Evolutionary conservation across 2,113 vertebrate species (phyloP), one percentile per base, ranked within the genome.

Genomic region (Megaceryle torquata): DNA sequence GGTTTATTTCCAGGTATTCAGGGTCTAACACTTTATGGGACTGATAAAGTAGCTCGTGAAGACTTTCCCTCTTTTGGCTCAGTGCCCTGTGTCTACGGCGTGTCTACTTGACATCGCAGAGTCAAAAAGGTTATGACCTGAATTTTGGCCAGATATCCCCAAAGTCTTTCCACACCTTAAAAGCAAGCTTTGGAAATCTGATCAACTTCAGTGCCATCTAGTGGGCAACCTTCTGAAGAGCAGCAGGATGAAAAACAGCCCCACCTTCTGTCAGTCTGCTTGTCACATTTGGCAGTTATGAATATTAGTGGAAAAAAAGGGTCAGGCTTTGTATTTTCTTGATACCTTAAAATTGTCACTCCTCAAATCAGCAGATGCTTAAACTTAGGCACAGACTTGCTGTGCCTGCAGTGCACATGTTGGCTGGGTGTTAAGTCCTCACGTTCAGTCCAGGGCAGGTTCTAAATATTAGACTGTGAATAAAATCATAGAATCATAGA

Each of bases 141-240:
- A 68, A 24, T 74, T 93, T 70, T 74, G 68, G 22, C 50, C 50
- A 41, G 13, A 25, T 80, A 82, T 75, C 37, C 29, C 19, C 15
- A 39, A 48, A 31, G 15, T 43, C 14, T 69, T 44, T 44, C 21
- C 53, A 15, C 10, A 4, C 26, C 26, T 51, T 16, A 33, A 33
- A 68, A 68, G 25, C 74, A 14, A 44, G 15, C 53, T 78, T 83
- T 71, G 29, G 51, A 41, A 74, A 15, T 93, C 54, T 71, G 35
- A 29, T 77, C 69, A 41, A 64, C 95, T 88, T 65, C 88, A 77
- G 76, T 90, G 96, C 96, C 95, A 96, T 87, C 96, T 97, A 82
- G 91, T 90, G 97, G 96, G 39, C 48, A 83, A 6, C 1, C 1
- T 17, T 9, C 24, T 0, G 3, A 54, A 82, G 35, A 28, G 15